A percentile compares a stretch with the other conserved stretches of the same genome.
Evolutionary conservation across 2,113 vertebrate species (phyloP).

Genomic region (Ptilorrhoa leucosticta): DNA sequence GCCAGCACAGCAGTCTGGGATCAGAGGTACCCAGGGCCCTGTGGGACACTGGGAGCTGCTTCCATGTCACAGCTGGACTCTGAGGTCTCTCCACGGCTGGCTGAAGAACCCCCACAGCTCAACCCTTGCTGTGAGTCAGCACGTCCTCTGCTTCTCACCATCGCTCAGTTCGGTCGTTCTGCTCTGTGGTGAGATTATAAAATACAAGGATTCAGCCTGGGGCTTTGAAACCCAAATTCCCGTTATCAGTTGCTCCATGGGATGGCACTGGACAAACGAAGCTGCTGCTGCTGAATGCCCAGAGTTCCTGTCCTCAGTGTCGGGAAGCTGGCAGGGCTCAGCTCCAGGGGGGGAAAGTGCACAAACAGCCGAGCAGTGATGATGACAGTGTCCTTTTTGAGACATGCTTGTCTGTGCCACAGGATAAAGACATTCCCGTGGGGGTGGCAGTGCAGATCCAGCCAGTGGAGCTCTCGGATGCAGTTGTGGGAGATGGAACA

Average conservation of each 20-base stretch:
- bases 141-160: neutral
- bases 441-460: neutral
- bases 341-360: neutral
- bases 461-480: neutral
- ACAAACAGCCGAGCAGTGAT: neutral
- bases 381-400: neutral
- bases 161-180: neutral
- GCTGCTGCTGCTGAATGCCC: neutral
- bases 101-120: neutral
- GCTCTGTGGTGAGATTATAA: neutral
- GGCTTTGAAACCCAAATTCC: neutral
- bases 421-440: neutral
- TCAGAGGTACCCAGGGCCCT: neutral
- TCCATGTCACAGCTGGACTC: neutral
- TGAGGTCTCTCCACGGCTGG: neutral
- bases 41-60: neutral
- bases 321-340: neutral
- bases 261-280: neutral
- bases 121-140: neutral
- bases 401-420: neutral
- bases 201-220: neutral
- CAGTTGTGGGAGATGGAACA: slow-evolving; percentile 31
- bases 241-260: neutral
- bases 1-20: neutral
- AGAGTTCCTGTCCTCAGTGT: neutral